Evolutionary conservation across 2,113 vertebrate genomes (phyloP).

Genomic region (Macroglossus sobrinus): DNA sequence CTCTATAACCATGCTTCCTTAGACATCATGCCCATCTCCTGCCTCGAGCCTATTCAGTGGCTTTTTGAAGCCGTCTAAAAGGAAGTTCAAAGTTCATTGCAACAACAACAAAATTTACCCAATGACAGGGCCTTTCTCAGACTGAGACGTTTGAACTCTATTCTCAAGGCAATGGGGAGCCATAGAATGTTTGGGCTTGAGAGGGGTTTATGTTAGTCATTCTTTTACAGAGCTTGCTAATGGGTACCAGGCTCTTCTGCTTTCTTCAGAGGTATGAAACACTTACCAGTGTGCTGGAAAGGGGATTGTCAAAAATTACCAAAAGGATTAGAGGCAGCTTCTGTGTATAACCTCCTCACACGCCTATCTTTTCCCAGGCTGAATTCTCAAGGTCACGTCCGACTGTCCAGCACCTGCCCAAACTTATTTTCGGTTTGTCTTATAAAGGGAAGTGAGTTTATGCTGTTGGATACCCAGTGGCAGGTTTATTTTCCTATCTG

Average conservation of each 20-base stretch:
- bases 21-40: not conserved
- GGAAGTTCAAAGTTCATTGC: not conserved
- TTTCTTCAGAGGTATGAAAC: conserved; percentile 69
- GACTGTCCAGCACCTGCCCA: conserved; percentile 47
- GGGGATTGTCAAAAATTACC: conserved; percentile 57
- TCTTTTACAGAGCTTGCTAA: conserved; percentile 71
- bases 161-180: not conserved
- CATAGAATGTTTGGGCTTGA: not conserved
- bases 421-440: conserved; percentile 61
- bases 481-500: conserved; percentile 58
- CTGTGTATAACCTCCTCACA: conserved; percentile 18
- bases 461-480: conserved; percentile 27
- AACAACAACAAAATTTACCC: not conserved
- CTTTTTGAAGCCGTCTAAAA: not conserved
- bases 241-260: conserved; percentile 61
- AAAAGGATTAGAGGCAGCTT: conserved; percentile 64
- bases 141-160: not conserved
- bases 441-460: conserved; percentile 49
- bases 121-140: not conserved
- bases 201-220: conserved; percentile 57
- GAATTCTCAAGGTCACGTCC: conserved; percentile 45
- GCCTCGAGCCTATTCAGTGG: not conserved
- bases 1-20: not conserved
- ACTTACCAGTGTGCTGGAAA: conserved; percentile 54
- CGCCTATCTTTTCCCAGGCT: not conserved